These are phyloP conservation scores for Sebastes wilsoni DNA, from an alignment of 2,797 vertebrate species.

Conservation along the genomic window DNA sequence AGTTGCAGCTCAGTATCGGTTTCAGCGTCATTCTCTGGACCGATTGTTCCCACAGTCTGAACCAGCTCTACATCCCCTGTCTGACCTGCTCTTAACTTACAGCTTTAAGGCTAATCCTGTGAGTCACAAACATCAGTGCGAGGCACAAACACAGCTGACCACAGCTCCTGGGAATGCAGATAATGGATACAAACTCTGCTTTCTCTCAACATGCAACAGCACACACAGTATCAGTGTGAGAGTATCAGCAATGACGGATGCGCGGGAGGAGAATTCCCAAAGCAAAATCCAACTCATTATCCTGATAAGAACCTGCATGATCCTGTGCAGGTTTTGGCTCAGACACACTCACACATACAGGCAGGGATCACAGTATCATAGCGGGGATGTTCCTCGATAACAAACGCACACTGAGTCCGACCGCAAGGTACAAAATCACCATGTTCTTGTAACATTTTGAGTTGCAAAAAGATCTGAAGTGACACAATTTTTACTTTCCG, in stretches of 20 bases:
- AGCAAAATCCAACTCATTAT: not conserved
- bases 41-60: not conserved
- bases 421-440: not conserved
- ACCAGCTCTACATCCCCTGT: not conserved
- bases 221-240: constrained; percentile 1
- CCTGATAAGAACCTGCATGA: constrained; percentile 23
- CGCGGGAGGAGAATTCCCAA: not conserved
- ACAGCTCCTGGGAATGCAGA: constrained; percentile 33
- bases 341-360: not conserved
- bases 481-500: not conserved
- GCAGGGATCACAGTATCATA: not conserved
- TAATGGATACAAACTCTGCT: constrained; percentile 29
- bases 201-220: constrained; percentile 15
- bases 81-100: constrained; percentile 9
- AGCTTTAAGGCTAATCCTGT: constrained; percentile 6
- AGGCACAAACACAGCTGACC: constrained; percentile 25
- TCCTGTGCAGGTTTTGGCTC: not conserved
- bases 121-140: constrained; percentile 50
- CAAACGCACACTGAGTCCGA: not conserved
- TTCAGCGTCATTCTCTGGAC: not conserved
- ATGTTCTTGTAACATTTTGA: not conserved
- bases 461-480: not conserved
- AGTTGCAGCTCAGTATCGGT: not conserved
- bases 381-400: constrained; percentile 1
- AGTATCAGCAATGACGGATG: constrained; percentile 4